phyloP scores from a whole-genome alignment of 2,113 vertebrate genomes.

The Lanius collurio region DNA sequence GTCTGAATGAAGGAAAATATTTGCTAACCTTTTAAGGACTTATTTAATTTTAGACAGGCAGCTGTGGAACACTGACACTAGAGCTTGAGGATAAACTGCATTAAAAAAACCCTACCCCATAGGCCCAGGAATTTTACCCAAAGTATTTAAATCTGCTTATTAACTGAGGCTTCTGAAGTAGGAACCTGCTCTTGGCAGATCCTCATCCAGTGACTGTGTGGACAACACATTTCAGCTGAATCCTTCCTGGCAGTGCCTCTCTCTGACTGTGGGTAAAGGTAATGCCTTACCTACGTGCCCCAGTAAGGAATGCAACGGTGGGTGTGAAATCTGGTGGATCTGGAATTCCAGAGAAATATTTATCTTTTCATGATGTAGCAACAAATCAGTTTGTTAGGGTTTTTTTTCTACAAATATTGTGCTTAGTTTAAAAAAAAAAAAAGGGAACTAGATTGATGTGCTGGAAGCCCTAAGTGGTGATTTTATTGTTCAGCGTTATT shows the following conservation, averaged over 20 bases:
- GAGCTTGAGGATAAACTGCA: background rate
- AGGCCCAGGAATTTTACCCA: background rate
- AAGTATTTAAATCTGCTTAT: background rate
- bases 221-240: background rate
- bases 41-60: background rate
- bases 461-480: background rate
- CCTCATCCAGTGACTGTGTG: rapidly evolving
- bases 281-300: background rate
- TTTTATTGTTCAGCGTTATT: background rate
- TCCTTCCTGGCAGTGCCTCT: background rate
- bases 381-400: background rate
- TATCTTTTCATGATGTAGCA: background rate
- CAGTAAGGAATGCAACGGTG: background rate
- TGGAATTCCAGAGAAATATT: background rate
- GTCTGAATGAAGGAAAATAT: background rate
- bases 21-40: background rate
- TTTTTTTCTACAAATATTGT: background rate
- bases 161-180: background rate
- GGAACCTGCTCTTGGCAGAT: background rate
- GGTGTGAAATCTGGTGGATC: background rate
- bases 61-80: background rate
- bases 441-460: rapidly evolving
- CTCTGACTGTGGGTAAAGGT: background rate
- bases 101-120: rapidly evolving
- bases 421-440: background rate